Percentiles rank a stretch among this genome's conserved stretches.
Conservation (phyloP, 2,797 vertebrate genomes). For the Philypnodon macrostomus region DNA sequence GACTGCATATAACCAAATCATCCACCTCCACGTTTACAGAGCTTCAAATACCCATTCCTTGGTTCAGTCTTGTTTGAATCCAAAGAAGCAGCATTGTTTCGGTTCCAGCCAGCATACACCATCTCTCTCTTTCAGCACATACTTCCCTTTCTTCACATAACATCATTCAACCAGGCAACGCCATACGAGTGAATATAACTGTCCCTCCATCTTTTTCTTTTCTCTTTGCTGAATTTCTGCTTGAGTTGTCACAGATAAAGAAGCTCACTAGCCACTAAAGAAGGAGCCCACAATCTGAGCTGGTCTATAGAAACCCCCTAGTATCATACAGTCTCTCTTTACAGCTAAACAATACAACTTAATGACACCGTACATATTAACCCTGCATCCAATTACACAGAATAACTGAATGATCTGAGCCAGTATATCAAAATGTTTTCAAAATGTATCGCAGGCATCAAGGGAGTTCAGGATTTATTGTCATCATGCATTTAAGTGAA, state of each 20-base stretch:
- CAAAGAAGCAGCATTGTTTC: slow-evolving; percentile 62
- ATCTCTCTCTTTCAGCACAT: slow-evolving; percentile 79
- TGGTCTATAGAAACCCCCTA: slow-evolving; percentile 93
- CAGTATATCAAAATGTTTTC: slow-evolving; percentile 94
- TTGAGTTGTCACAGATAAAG: slow-evolving; percentile 96
- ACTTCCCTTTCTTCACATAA: slow-evolving; percentile 92
- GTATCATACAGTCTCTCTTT: slow-evolving; percentile 96
- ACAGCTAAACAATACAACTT: slow-evolving; percentile 99
- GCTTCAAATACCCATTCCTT: slow-evolving; percentile 30
- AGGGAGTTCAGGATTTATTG: slow-evolving; percentile 73
- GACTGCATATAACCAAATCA: too few relatives aligned
- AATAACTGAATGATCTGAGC: slow-evolving; percentile 98
- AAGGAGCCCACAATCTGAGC: slow-evolving; percentile 89
- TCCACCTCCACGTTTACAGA: too few relatives aligned
- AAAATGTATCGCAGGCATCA: slow-evolving; percentile 84
- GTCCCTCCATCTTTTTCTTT: slow-evolving; percentile 92
- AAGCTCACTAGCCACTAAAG: slow-evolving; percentile 80
- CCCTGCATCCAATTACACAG: slow-evolving; percentile 99
- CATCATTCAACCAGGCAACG: slow-evolving; percentile 94
- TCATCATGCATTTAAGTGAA: slow-evolving; percentile 90
- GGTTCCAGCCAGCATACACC: slow-evolving; percentile 54
- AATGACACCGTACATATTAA: slow-evolving; percentile 99
- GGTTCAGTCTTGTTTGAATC: slow-evolving; percentile 52
- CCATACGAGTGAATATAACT: slow-evolving; percentile 98
- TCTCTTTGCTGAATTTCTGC: slow-evolving; percentile 98